These are phyloP conservation scores for Athene noctua DNA, from an alignment of 2,113 vertebrate genomes.

Conservation along the genomic window DNA sequence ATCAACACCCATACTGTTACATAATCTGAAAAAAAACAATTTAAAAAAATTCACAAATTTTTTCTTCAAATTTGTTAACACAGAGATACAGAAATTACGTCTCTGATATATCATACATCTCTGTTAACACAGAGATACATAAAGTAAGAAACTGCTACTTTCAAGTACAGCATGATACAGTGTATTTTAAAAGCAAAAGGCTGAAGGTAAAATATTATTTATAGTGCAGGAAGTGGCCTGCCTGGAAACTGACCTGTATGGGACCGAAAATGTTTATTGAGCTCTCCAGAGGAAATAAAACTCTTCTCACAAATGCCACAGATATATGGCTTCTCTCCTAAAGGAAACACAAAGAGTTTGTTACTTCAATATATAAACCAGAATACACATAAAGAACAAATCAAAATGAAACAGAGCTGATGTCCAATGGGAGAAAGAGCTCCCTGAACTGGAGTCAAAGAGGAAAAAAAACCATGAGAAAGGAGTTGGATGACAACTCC, in stretches of 20 bases:
- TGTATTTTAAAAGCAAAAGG: constrained; percentile 52
- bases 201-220: constrained; percentile 41
- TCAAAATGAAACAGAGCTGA: neutral
- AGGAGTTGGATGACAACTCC: neutral
- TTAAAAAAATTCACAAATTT: neutral
- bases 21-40: neutral
- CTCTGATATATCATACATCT: no score
- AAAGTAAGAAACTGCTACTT: neutral
- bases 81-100: neutral
- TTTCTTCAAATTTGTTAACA: neutral
- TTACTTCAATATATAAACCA: neutral
- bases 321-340: constrained; percentile 88
- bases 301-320: constrained; percentile 90
- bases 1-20: neutral
- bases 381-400: neutral
- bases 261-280: constrained; percentile 93
- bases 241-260: constrained; percentile 87
- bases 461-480: neutral
- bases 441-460: neutral
- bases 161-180: neutral
- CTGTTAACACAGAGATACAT: neutral
- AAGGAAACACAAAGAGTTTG: constrained; percentile 56
- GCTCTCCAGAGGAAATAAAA: constrained; percentile 92
- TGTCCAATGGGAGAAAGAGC: fast-evolving
- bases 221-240: constrained; percentile 51